Evolutionary conservation across 2,888 invertebrate species (phyloP).

Genomic region (Ypsolopha scabrella): DNA sequence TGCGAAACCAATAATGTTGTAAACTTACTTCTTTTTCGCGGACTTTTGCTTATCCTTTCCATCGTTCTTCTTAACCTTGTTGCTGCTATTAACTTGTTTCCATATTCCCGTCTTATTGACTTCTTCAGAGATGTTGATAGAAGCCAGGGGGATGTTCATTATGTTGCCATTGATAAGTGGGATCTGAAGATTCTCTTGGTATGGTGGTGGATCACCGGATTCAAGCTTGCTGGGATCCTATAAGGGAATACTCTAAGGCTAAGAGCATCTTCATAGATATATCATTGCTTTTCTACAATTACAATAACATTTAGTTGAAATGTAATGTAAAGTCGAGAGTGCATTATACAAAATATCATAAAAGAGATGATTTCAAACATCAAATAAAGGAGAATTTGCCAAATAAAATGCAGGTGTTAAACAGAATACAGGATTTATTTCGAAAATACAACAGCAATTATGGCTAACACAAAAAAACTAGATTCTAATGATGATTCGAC

Average conservation of each 20-base stretch:
- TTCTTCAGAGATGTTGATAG: constrained; percentile 93
- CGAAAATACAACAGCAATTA: constrained; percentile 16
- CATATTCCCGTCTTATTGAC: constrained; percentile 94
- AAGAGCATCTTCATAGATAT: neutral
- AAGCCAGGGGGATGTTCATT: constrained; percentile 87
- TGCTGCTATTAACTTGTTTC: constrained; percentile 88
- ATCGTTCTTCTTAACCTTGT: constrained; percentile 52
- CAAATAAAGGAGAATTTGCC: neutral
- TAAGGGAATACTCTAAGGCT: constrained; percentile 31
- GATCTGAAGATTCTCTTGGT: constrained; percentile 83
- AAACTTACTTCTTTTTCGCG: constrained; percentile 57
- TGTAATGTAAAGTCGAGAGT: neutral
- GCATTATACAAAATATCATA: neutral
- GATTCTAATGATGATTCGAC: neutral
- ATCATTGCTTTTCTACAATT: neutral
- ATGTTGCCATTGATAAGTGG: constrained; percentile 90
- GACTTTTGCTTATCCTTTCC: constrained; percentile 48
- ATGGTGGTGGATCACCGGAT: constrained; percentile 50
- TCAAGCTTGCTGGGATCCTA: constrained; percentile 49
- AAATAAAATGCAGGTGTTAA: constrained; percentile 38
- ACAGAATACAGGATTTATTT: constrained; percentile 43
- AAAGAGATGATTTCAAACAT: neutral
- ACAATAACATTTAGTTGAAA: neutral
- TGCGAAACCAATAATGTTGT: too few species aligned
- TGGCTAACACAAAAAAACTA: neutral